Conservation (phyloP, 2,113 vertebrate species). For the cat (Felis catus) region F.catus_Fca126_mat1.0 CM031415.1:160080501-160081000, state of each 20-base stretch:
- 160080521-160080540: too few species aligned
- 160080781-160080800: background rate
- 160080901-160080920: background rate
- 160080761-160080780: background rate
- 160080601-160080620: background rate
- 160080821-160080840: background rate
- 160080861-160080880: background rate
- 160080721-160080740: background rate
- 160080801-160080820: background rate
- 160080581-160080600: background rate
- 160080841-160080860: background rate
- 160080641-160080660: background rate
- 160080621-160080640: background rate
- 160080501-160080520: too few species aligned
- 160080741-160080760: background rate
- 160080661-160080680: slow-evolving; percentile 16
- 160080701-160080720: background rate
- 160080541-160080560: too few species aligned
- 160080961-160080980: background rate
- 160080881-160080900: background rate
- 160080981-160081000: background rate
- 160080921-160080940: background rate
- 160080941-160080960: background rate
- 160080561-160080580: too few species aligned
- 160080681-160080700: background rate